Evolutionary conservation across 2,113 vertebrate genomes (phyloP).

Genomic region (Struthidea cinerea): DNA sequence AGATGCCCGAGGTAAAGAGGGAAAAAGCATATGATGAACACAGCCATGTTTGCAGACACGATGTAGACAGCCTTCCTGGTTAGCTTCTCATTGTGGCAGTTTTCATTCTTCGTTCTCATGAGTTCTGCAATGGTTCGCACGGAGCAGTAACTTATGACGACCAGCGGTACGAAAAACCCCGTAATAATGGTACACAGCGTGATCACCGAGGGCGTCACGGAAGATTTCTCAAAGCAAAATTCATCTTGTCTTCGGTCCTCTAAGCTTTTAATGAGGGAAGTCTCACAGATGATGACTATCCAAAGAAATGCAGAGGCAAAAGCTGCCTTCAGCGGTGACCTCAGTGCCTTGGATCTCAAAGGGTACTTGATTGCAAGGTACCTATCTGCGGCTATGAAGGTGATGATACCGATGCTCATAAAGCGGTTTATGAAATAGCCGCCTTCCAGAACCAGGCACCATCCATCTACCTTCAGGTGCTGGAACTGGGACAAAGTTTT

Average conservation of each 20-base stretch:
- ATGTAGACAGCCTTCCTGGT: constrained; percentile 44
- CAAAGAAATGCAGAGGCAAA: constrained; percentile 60
- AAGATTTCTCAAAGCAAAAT: constrained; percentile 52
- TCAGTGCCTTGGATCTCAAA: constrained; percentile 47
- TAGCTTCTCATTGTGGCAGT: background rate
- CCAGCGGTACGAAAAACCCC: constrained; percentile 40
- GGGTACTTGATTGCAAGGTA: constrained; percentile 64
- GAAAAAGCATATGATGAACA: constrained; percentile 65
- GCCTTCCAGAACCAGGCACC: constrained; percentile 29
- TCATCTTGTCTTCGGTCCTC: background rate
- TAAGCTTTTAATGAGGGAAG: background rate
- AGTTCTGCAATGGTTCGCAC: constrained; percentile 31
- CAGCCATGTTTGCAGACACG: constrained; percentile 48
- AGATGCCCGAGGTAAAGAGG: constrained; percentile 50
- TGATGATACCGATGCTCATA: constrained; percentile 57
- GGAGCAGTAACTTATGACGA: constrained; percentile 59
- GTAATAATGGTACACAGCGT: background rate
- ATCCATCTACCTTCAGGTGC: background rate
- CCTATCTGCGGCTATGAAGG: constrained; percentile 46
- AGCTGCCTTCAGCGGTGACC: constrained; percentile 19
- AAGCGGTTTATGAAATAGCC: constrained; percentile 63
- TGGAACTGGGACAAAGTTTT: background rate
- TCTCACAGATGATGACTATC: background rate
- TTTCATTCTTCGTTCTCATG: background rate
- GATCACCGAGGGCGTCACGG: background rate